Conservation (phyloP, 2,113 vertebrate genomes). For the Chionis minor region DNA sequence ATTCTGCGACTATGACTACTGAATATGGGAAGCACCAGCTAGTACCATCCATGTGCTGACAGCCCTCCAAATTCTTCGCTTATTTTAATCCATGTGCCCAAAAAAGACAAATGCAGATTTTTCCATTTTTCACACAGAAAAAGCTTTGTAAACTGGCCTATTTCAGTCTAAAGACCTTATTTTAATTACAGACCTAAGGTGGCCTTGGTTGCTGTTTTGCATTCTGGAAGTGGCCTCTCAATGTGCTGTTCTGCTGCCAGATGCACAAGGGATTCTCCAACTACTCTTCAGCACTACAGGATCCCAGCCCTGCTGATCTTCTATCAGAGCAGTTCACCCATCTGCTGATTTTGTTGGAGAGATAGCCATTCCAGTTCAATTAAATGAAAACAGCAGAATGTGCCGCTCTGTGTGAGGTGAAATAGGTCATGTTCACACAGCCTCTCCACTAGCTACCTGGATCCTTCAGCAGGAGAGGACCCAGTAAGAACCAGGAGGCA, state of each 20-base stretch:
- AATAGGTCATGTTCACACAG: neutral
- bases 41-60: neutral
- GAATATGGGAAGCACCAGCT: neutral
- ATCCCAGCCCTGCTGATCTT: neutral
- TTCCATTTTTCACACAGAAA: neutral
- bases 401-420: neutral
- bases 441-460: neutral
- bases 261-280: neutral
- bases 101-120: neutral
- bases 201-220: neutral
- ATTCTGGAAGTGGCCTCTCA: neutral
- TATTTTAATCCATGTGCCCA: neutral
- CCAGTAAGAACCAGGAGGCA: neutral
- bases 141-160: neutral
- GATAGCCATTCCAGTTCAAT: neutral
- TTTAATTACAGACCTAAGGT: neutral
- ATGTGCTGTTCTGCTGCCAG: accelerated
- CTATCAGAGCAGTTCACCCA: neutral
- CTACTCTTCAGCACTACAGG: neutral
- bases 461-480: neutral
- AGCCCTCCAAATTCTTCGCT: neutral
- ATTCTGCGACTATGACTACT: too few relatives aligned
- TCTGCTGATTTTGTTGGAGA: neutral
- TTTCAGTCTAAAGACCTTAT: neutral
- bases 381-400: neutral